Base-by-base conservation (phyloP, 2,113 vertebrate species). In the Thamnaconus septentrionalis region DNA sequence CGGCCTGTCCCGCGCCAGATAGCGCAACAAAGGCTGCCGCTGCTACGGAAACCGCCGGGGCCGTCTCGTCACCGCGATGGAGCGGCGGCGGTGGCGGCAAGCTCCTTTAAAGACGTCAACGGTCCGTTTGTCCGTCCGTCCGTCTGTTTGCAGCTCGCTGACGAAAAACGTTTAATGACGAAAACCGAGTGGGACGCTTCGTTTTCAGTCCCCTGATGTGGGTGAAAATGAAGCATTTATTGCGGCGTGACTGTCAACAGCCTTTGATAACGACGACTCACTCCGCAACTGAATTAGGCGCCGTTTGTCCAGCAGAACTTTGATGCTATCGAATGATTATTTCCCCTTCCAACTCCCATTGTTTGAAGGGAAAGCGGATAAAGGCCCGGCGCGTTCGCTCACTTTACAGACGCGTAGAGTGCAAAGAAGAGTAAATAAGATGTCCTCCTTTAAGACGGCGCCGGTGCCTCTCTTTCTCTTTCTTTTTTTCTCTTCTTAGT, bases 1-100 rank as follows among this genome's bases (percentile, higher is more conserved):
- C 71, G 66, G 86, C 73, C 83, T 90, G 90, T 90, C 92, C 85
- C 56, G 56, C 75, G 86, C 68, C 81, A 87, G 87, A 91, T 79
- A 81, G 76, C 74, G 77, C 77, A 90, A 91, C 89, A 91, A 91
- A 89, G 83, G 61, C 73, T 52, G 66, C 67, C 11, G 71, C 83
- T 85, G 82, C 86, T 82, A 87, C 71, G 79, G 86, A 78, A 84
- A 87, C 86, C 75, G 31, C 53, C 46, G 65, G 64, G 65, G 64
- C 71, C 55, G 69, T 80, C 71, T 85, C 73, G 61, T 73, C 78
- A 62, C 63, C 44, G 4, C 11, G 53, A 75, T 68, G 59, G 71
- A 81, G 62, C 50, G 50, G 6, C 11, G 48, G 48, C 50, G n/a
- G n/a, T 2, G 4, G 6, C n/a, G 5, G n/a, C 11, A 18, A 40